Base-by-base conservation (phyloP, 1,140 invertebrate genomes). In the Meloidogyne chitwoodi region DNA sequence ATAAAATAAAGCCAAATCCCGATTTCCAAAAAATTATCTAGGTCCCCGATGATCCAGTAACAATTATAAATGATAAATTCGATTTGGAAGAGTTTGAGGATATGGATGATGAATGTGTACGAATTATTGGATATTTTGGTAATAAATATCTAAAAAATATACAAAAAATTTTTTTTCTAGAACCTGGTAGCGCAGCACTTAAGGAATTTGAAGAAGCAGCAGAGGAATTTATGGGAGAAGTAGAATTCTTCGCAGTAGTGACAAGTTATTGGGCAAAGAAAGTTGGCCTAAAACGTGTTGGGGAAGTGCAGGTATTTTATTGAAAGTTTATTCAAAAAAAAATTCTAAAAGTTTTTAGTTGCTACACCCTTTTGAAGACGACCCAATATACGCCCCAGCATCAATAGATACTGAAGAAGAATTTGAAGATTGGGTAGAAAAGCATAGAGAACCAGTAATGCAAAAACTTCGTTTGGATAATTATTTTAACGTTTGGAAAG, bases 41-140 rank as follows among this genome's bases (percentile, higher is more conserved):
- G 84, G 87, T 86, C 66, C 85, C 85, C 27, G 85, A 86, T 56
- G 85, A 86, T 72, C 85, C 85, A 65, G 81, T 86, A 24, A 86
- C 85, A 22, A 86, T 86, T 29, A 86, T 86, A 77, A 86, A 86
- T 75, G 86, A 87, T 62, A 75, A 86, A 48, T 85, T 87, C 68
- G 85, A 86, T 68, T 74, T 87, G 67, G 86, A 87, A 62, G 86
- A 86, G 74, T 86, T 86, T 70, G 85, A 86, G 72, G 82, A 87
- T 44, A 73, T 86, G 16, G 85, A 84, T 27, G 85, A 86, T 56
- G 83, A 86, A 24, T 73, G 74, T 44, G 86, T 87, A 29, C 67
- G 85, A n/a, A 87, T 86, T 44, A 87, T 86, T 64, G 85, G 86
- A 61, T 86, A 86, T 63, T 86, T 86, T 75, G 48, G 48, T 56